Percentiles rank a stretch among this genome's conserved stretches.
These are phyloP conservation scores for Cylloceria caligata DNA, from an alignment of 2,888 invertebrate species.

Conservation along the genomic window DNA sequence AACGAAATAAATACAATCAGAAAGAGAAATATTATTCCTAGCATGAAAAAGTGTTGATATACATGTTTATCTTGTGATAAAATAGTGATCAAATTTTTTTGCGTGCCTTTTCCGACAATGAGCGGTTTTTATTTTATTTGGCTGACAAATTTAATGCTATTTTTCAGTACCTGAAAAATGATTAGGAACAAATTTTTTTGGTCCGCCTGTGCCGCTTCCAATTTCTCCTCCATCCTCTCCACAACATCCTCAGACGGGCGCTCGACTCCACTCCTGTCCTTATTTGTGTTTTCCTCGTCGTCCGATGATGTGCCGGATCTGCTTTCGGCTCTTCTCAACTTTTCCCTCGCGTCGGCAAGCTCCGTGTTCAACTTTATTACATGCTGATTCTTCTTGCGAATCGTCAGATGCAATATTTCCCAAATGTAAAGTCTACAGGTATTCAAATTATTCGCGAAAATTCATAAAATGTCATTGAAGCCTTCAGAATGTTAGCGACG, in stretches of 20 bases:
- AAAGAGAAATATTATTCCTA: neutral
- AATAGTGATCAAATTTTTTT: too few relatives aligned
- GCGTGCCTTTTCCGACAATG: too few relatives aligned
- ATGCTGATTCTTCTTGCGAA: slow-evolving; percentile 98
- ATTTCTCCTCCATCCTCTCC: slow-evolving; percentile 97
- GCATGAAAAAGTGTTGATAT: too few relatives aligned
- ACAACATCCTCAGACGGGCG: slow-evolving; percentile 93
- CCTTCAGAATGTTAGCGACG: neutral
- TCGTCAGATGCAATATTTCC: slow-evolving; percentile 98
- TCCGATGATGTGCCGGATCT: slow-evolving; percentile 93
- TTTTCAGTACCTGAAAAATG: slow-evolving; percentile 91
- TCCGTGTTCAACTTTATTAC: slow-evolving; percentile 94
- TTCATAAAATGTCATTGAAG: neutral
- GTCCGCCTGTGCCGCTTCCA: slow-evolving; percentile 97
- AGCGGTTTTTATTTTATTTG: neutral
- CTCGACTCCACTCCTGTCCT: slow-evolving; percentile 86
- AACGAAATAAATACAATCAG: neutral
- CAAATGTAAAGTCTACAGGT: slow-evolving; percentile 93
- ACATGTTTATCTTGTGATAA: too few relatives aligned
- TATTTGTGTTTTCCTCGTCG: slow-evolving; percentile 88
- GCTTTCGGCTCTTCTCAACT: slow-evolving; percentile 93
- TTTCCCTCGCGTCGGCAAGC: slow-evolving; percentile 93
- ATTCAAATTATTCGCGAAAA: neutral
- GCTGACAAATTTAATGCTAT: slow-evolving; percentile 32
- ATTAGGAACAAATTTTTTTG: slow-evolving; percentile 98